Evolutionary conservation across 2,113 vertebrate species (phyloP).

Genomic region (Bubalus kerabau): DNA sequence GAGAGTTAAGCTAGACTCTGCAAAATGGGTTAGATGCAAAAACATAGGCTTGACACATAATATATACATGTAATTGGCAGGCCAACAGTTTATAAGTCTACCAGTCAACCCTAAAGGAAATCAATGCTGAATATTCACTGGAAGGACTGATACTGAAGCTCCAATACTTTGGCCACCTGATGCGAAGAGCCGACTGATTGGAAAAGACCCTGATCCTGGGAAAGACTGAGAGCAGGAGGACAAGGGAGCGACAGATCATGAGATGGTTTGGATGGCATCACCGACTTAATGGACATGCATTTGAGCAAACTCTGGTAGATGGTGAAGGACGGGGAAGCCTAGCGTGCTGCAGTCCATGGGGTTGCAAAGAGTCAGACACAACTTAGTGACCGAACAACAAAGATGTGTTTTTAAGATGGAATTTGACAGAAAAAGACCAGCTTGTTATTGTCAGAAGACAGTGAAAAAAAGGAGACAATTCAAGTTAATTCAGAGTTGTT

Average conservation of each 20-base stretch:
- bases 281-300: background rate
- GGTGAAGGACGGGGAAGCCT: background rate
- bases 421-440: background rate
- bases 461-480: background rate
- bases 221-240: background rate
- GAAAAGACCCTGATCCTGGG: background rate
- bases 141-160: background rate
- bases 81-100: background rate
- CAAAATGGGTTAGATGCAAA: background rate
- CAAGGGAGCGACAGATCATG: background rate
- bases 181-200: background rate
- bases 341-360: background rate
- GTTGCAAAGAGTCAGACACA: background rate
- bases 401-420: background rate
- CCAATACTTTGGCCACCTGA: background rate
- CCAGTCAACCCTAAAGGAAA: background rate
- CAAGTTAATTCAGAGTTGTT: background rate
- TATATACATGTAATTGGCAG: rapidly evolving
- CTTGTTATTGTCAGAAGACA: background rate
- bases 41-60: background rate
- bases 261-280: background rate
- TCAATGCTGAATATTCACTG: background rate
- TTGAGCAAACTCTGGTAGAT: background rate
- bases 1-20: background rate
- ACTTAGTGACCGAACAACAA: background rate